These are phyloP conservation scores for Kryptolebias ocellatus DNA, from an alignment of 2,797 vertebrate species.

Conservation along the genomic window DNA sequence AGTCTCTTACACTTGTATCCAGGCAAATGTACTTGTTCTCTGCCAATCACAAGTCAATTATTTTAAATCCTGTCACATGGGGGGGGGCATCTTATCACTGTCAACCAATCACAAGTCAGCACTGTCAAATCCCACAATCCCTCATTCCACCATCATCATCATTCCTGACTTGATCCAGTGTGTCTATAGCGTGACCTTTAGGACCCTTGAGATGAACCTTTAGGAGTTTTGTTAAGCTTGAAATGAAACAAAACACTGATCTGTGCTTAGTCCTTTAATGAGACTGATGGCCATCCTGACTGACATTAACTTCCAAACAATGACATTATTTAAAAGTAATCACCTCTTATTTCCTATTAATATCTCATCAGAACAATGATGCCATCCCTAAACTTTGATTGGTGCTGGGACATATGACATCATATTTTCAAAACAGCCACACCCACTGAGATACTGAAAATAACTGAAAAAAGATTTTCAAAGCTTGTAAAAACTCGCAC, in stretches of 20 bases:
- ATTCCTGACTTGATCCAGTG: constrained; percentile 22
- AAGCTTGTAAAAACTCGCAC: constrained; percentile 67
- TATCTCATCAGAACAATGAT: not conserved
- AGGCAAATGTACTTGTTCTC: constrained; percentile 18
- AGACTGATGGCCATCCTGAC: not conserved
- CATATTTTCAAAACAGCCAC: not conserved
- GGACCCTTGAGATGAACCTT: constrained; percentile 10
- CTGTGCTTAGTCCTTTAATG: not conserved
- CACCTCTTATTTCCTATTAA: not conserved
- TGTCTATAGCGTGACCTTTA: constrained; percentile 52
- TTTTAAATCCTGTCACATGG: constrained; percentile 57
- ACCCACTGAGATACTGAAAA: not conserved
- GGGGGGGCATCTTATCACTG: constrained; percentile 48
- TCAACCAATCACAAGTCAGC: constrained; percentile 69
- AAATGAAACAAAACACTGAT: not conserved
- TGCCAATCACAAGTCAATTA: constrained; percentile 64
- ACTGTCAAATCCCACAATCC: constrained; percentile 58
- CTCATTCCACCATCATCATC: constrained; percentile 64
- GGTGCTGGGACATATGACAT: not conserved
- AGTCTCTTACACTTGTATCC: constrained; percentile 23
- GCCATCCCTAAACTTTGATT: not conserved
- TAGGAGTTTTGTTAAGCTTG: not conserved
- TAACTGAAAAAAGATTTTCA: not conserved
- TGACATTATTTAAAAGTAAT: not conserved
- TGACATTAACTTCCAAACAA: not conserved